Base-by-base conservation (phyloP, 2,888 invertebrate genomes). In the Colostygia pectinataria region DNA sequence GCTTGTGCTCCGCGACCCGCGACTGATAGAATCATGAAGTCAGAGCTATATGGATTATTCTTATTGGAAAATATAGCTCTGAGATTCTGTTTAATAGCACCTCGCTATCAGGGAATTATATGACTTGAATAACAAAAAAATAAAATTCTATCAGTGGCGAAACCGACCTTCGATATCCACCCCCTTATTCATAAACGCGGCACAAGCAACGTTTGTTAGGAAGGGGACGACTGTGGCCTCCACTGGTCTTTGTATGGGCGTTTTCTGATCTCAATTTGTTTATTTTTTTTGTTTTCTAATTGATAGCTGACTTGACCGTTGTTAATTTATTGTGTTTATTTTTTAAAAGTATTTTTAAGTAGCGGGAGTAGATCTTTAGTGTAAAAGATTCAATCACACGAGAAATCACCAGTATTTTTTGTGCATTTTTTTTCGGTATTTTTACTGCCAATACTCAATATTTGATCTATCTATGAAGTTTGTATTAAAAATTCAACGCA, bases 201-300 rank as follows among this genome's bases (percentile, higher is more conserved):
- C 7, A 10, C 12, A 24, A 8, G 2, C 13, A 9, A 6, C 24
- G 24, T n/a, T 42, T 32, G 37, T 42, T n/a, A 33, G 24, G 38
- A 34, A 32, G 20, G 28, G 29, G 34, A 37, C 9, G 25, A 38
- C 24, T 42, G 36, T 43, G 50, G 34, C 43, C 53, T 47, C 33
- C 68, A 64, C 81, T 74, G 80, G 76, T 79, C 57, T 79, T 81
- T 83, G 83, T 86, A 80, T 80, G 83, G 80, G 74, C 79, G 76
- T 79, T 79, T 33, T 64, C 61, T 83, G 85, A 87, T 87, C 87
- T 86, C 86, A 84, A 61, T 65, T 68, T 61, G 58, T 68, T 77
- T 71, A n/a, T 25, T 48, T 40, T 38, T 45, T 51, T 51, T 41
- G 65, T 68, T 64, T 71, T 70, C 64, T 59, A 56, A 46, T 66